phyloP scores from a whole-genome alignment of 2,888 invertebrate genomes.

The Caenorhabditis imperialis region DNA sequence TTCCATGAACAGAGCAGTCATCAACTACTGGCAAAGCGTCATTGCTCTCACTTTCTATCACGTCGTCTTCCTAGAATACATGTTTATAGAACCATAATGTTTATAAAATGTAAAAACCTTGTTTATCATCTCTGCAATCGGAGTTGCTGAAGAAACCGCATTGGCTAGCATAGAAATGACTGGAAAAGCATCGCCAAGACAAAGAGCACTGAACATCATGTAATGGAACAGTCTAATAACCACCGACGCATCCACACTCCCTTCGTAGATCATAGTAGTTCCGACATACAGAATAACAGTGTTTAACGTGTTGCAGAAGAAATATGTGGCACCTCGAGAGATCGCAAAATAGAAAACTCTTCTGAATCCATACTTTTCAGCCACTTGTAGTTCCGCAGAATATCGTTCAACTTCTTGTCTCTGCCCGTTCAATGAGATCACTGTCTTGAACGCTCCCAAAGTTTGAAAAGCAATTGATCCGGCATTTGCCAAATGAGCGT shows the following conservation, averaged over 20 bases:
- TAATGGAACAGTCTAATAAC: slow-evolving; percentile 39
- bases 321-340: slow-evolving; percentile 75
- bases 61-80: slow-evolving; percentile 48
- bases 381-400: slow-evolving; percentile 59
- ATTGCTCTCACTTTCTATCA: slow-evolving; percentile 60
- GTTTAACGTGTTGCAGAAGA: slow-evolving; percentile 78
- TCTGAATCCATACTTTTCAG: slow-evolving; percentile 63
- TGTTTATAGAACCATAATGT: neutral
- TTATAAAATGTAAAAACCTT: slow-evolving; percentile 1
- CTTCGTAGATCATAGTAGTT: slow-evolving; percentile 60
- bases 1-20: slow-evolving; percentile 78
- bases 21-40: slow-evolving; percentile 75
- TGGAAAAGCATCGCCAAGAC: slow-evolving; percentile 38
- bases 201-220: slow-evolving; percentile 39
- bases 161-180: slow-evolving; percentile 21
- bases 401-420: slow-evolving; percentile 53
- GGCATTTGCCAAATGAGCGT: slow-evolving; percentile 38
- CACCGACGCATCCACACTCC: slow-evolving; percentile 9
- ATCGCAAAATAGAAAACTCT: slow-evolving; percentile 74
- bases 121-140: slow-evolving; percentile 33
- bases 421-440: slow-evolving; percentile 47
- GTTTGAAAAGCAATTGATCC: slow-evolving; percentile 48
- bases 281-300: slow-evolving; percentile 67
- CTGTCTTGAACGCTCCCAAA: slow-evolving; percentile 38
- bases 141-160: slow-evolving; percentile 37